These are phyloP conservation scores for Andrena bucephala DNA, from an alignment of 2,888 invertebrate genomes.

Conservation along the genomic window DNA sequence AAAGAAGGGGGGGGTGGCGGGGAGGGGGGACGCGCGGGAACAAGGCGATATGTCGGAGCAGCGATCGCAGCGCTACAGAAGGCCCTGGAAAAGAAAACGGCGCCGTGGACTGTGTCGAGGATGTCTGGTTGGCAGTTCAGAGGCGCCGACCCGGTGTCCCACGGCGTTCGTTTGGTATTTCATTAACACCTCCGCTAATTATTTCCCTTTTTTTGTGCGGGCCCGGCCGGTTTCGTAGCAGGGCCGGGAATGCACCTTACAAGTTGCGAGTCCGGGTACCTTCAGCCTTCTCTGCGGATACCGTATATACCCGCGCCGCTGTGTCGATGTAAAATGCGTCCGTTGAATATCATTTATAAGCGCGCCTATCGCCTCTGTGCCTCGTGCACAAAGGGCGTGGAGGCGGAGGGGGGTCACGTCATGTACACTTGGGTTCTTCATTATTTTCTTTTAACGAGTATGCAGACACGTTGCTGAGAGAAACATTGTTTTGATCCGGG, in stretches of 20 bases:
- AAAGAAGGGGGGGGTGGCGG: background rate
- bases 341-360: constrained; percentile 45
- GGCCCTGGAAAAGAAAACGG: constrained; percentile 76
- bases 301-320: constrained; percentile 26
- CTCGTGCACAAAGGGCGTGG: background rate
- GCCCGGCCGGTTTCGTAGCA: constrained; percentile 69
- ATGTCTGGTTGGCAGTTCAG: constrained; percentile 84
- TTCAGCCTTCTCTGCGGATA: constrained; percentile 32
- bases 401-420: too few relatives aligned
- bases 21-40: constrained; percentile 40
- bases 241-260: constrained; percentile 73
- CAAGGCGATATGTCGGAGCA: constrained; percentile 63
- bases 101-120: constrained; percentile 84
- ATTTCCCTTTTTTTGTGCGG: constrained; percentile 80
- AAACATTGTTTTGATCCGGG: too few relatives aligned
- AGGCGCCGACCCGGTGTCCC: constrained; percentile 84
- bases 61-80: constrained; percentile 55
- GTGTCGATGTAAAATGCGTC: constrained; percentile 27
- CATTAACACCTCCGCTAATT: constrained; percentile 85
- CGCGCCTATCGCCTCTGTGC: constrained; percentile 10
- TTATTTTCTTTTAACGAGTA: constrained; percentile 8
- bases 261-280: constrained; percentile 61
- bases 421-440: background rate
- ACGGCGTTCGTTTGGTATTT: constrained; percentile 84
- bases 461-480: too few relatives aligned